Evolutionary conservation across 2,113 vertebrate species (phyloP).

Genomic region (Athene noctua): DNA sequence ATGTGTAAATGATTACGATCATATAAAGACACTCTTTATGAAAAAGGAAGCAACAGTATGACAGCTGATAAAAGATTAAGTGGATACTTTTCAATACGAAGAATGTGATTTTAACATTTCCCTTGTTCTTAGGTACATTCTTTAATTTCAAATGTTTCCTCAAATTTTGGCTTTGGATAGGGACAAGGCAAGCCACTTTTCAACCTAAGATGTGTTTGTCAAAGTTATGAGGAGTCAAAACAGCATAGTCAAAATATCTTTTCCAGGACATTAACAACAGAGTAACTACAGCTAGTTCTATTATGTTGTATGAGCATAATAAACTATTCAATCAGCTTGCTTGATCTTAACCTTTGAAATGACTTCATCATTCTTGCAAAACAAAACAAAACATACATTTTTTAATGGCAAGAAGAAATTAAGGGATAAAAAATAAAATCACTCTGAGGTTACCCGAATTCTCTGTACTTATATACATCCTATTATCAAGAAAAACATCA

Average conservation of each 20-base stretch:
- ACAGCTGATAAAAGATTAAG: not conserved
- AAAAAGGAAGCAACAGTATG: not conserved
- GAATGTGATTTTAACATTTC: not conserved
- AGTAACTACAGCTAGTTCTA: not conserved
- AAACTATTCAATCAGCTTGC: not conserved
- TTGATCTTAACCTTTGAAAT: not conserved
- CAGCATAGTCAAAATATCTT: not conserved
- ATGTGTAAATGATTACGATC: not conserved
- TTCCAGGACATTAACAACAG: not conserved
- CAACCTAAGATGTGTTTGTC: not conserved
- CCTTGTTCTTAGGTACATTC: not conserved
- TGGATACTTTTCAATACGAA: not conserved
- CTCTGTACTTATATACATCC: not conserved
- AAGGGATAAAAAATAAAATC: not conserved
- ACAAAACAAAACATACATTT: not conserved
- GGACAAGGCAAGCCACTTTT: not conserved
- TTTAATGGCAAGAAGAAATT: not conserved
- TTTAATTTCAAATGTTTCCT: not conserved
- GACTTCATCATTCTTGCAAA: not conserved
- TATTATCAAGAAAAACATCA: not conserved
- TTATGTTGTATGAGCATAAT: not conserved
- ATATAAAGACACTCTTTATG: not conserved
- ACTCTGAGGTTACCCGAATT: not conserved
- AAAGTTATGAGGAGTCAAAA: not conserved
- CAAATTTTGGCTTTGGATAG: not conserved